These are phyloP conservation scores for Diaprepes abbreviatus DNA, from an alignment of 2,888 invertebrate genomes.

Conservation along the genomic window DNA sequence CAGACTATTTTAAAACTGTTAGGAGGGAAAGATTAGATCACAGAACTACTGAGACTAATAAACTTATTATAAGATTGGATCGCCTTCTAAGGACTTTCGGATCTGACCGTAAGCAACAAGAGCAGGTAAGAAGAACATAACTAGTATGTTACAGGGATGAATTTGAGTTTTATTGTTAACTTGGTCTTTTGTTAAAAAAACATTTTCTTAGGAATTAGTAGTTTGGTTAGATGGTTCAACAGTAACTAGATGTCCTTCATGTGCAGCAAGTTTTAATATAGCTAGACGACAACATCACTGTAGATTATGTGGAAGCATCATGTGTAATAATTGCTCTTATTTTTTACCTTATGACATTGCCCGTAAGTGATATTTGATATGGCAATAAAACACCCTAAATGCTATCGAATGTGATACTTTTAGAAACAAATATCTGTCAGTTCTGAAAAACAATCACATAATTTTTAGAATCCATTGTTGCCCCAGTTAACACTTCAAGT, in stretches of 20 bases:
- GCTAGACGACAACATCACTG: conserved; percentile 96
- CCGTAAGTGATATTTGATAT: conserved; percentile 73
- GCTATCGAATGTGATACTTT: no score
- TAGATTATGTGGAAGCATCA: conserved; percentile 91
- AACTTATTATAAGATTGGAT: conserved; percentile 92
- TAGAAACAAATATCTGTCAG: no score
- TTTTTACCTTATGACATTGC: conserved; percentile 86
- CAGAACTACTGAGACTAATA: conserved; percentile 95
- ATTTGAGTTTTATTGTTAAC: no score
- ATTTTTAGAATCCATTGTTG: conserved; percentile 64
- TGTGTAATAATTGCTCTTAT: conserved; percentile 92
- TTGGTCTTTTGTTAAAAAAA: no score
- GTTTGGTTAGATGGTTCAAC: conserved; percentile 95
- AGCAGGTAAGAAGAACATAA: conserved; percentile 68
- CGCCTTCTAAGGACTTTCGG: conserved; percentile 85
- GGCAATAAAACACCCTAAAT: no score
- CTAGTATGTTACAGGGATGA: no score
- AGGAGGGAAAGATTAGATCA: conserved; percentile 81
- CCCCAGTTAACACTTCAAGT: conserved; percentile 58
- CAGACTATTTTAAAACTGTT: conserved; percentile 82
- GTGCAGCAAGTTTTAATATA: conserved; percentile 89
- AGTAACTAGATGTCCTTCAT: conserved; percentile 91
- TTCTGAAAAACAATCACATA: no score
- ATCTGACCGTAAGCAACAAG: conserved; percentile 80
- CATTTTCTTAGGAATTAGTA: conserved; percentile 72